Percentiles rank a stretch among this genome's conserved stretches.
phyloP scores from a whole-genome alignment of 2,113 vertebrate genomes.

The Cyrtonyx montezumae region DNA sequence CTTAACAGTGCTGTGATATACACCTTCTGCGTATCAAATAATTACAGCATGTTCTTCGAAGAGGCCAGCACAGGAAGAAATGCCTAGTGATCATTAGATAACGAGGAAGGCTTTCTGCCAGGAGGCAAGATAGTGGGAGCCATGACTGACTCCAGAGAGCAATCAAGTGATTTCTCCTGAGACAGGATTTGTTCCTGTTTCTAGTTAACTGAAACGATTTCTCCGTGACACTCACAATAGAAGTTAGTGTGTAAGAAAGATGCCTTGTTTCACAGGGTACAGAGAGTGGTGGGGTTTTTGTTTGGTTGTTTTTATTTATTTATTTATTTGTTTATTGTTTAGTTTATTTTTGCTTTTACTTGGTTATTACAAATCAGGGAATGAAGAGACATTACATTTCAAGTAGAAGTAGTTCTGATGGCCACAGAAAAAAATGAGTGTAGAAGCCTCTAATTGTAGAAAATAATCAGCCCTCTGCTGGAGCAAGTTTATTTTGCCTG shows the following conservation, averaged over 20 bases:
- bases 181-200: neutral
- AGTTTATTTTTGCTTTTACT: neutral
- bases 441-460: neutral
- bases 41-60: neutral
- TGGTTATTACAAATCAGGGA: neutral
- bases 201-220: neutral
- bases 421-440: neutral
- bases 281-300: neutral
- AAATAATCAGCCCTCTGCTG: neutral
- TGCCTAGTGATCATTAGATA: neutral
- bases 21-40: neutral
- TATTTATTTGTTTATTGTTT: neutral
- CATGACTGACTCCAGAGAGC: neutral
- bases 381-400: rapidly evolving
- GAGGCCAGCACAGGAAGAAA: slow-evolving; percentile 1
- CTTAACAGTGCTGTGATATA: neutral
- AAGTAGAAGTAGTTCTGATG: neutral
- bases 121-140: neutral
- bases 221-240: neutral
- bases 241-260: neutral
- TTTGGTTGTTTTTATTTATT: neutral
- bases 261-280: neutral
- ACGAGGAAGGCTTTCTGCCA: neutral
- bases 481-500: neutral
- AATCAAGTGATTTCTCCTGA: neutral